A percentile compares a stretch with the other conserved stretches of the same genome.
Conservation (phyloP, 1,140 invertebrate genomes). For the Tetramorium alpestre region DNA sequence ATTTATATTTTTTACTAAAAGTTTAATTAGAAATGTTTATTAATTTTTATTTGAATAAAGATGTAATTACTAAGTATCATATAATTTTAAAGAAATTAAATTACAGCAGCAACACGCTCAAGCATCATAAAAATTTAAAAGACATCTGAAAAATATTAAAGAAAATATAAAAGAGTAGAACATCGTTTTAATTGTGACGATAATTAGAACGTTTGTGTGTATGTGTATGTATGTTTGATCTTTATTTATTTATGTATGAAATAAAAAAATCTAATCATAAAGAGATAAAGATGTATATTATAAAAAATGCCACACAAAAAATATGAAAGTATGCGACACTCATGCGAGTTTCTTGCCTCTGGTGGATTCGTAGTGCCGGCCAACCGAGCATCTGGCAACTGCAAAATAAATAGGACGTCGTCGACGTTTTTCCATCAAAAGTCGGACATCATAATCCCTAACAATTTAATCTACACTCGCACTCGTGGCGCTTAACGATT, state of each 20-base stretch:
- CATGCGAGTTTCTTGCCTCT: conserved; percentile 60
- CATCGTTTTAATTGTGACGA: background rate
- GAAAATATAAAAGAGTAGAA: background rate
- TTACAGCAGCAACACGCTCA: background rate
- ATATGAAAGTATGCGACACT: conserved; percentile 35
- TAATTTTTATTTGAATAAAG: background rate
- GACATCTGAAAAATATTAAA: background rate
- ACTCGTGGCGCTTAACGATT: conserved; percentile 38
- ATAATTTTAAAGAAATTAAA: background rate
- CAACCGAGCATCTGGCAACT: conserved; percentile 46
- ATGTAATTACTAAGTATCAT: background rate
- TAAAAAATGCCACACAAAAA: background rate
- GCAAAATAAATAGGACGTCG: conserved; percentile 48
- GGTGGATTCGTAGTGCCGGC: conserved; percentile 18
- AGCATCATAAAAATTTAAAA: background rate
- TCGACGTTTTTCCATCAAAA: conserved; percentile 46
- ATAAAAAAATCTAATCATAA: background rate
- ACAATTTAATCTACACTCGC: conserved; percentile 56
- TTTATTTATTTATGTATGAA: conserved; percentile 10
- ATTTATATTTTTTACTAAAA: background rate
- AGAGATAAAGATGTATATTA: background rate
- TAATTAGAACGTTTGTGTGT: background rate
- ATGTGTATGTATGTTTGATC: background rate
- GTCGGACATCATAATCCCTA: conserved; percentile 52
- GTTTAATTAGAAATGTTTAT: background rate